phyloP scores from a whole-genome alignment of 2,113 vertebrate species.

The Corythoichthys haematopterus region DNA sequence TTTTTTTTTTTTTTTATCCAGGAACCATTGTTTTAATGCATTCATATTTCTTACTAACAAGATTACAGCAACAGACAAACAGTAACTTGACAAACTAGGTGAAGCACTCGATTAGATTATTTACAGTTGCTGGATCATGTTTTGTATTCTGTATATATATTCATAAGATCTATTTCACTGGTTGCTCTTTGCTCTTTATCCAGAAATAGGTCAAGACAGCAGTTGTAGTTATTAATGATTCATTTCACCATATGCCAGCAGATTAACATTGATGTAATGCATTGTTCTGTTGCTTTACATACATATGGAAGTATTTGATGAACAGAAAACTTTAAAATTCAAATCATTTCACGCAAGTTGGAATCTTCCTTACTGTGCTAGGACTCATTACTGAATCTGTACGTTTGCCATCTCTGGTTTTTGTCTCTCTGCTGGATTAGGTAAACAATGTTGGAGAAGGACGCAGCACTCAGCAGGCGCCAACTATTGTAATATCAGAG shows the following conservation, averaged over 20 bases:
- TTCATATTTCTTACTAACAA: neutral
- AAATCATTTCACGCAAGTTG: too few species aligned
- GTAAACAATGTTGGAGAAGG: conserved; percentile 68
- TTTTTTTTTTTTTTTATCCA: too few species aligned
- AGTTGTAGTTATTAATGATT: conserved; percentile 43
- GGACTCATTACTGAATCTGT: neutral
- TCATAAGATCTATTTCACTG: conserved; percentile 52
- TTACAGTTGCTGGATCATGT: conserved; percentile 12
- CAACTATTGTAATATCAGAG: conserved; percentile 73
- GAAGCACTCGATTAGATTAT: conserved; percentile 5
- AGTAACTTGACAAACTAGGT: neutral
- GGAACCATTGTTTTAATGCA: too few species aligned
- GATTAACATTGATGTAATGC: conserved; percentile 15
- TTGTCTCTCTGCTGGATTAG: conserved; percentile 46
- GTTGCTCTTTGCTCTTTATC: conserved; percentile 3
- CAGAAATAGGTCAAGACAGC: conserved; percentile 56
- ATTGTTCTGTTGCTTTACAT: conserved; percentile 2
- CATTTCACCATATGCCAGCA: conserved; percentile 22
- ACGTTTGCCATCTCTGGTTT: neutral
- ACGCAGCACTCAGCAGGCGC: conserved; percentile 61
- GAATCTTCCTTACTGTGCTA: neutral
- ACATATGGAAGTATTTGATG: neutral
- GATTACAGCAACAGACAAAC: neutral
- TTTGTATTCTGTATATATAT: conserved; percentile 10
- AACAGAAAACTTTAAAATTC: too few species aligned